Evolutionary conservation across 2,888 invertebrate species (phyloP), one percentile per base, ranked within the genome.

Genomic region (Tortricodes alternella): DNA sequence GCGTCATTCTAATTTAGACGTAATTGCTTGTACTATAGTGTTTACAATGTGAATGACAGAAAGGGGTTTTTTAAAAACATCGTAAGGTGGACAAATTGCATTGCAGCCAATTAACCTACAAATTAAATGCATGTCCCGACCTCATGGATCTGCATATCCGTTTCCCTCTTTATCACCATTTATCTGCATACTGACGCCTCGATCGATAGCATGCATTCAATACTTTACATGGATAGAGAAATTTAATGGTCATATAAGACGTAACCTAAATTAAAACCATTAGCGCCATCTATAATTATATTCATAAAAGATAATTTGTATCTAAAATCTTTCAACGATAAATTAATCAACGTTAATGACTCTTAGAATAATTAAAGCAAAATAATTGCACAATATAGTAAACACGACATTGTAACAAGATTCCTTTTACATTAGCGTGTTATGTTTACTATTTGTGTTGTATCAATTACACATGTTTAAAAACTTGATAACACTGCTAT

Each of bases 41-140:
- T 29, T 29, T 29, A 11, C 11, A n/a, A 29, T n/a, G 3, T 11
- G 4, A 21, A 21, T 4, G 9, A 29, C 9, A 29, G n/a, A 29
- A 29, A 29, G 9, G 9, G 11, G n/a, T 4, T 29, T 15, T 15
- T 34, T 13, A n/a, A 34, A 11, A 3, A 34, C 11, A 6, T 24
- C 21, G 16, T 5, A 41, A n/a, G 2, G 24, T 41, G 15, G 41
- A 19, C 24, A 35, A 48, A 41, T 48, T 35, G 29, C 46, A 34
- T 32, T 15, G 21, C 34, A 13, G 35, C 56, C 44, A 44, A 56
- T 56, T 56, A 50, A 56, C 56, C 56, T 38, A 56, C 49, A 56
- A 53, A 53, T 46, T 39, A 37, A 44, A 56, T 13, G 41, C 48
- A 29, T 21, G 24, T 55, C 34, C 44, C 38, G 49, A 29, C 49